Percentiles rank a stretch among this genome's conserved stretches.
Evolutionary conservation across 1,140 invertebrate genomes (phyloP).

Genomic region (Plutomurus gul): DNA sequence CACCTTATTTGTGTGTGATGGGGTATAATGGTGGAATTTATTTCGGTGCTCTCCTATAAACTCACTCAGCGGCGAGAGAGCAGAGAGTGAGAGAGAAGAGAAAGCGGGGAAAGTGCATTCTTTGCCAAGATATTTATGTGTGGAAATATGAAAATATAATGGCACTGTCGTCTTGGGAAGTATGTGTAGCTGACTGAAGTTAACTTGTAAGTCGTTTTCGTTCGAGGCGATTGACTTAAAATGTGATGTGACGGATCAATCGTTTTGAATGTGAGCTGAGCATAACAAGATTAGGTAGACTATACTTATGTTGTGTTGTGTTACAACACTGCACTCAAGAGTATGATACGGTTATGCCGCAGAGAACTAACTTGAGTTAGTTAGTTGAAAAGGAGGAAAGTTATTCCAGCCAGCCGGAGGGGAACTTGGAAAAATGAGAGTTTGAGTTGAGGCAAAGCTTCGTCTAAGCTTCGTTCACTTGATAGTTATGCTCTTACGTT

Average conservation of each 20-base stretch:
- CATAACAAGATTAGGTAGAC: neutral
- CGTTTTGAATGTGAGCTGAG: neutral
- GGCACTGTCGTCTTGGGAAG: too few relatives aligned
- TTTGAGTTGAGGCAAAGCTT: neutral
- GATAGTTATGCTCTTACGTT: too few relatives aligned
- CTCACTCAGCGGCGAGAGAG: too few relatives aligned
- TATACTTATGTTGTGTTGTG: neutral
- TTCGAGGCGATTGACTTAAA: neutral
- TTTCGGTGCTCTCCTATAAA: too few relatives aligned
- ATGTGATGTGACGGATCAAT: neutral
- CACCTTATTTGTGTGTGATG: too few relatives aligned
- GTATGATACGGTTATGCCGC: neutral
- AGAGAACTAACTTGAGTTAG: neutral
- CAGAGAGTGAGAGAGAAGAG: too few relatives aligned
- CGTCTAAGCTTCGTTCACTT: too few relatives aligned
- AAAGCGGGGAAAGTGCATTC: too few relatives aligned
- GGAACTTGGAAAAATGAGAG: neutral
- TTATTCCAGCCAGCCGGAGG: neutral
- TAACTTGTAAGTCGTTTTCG: neutral
- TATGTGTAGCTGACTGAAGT: neutral
- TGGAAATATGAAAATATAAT: neutral
- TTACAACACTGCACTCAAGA: neutral
- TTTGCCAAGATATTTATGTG: neutral
- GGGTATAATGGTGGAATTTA: too few relatives aligned
- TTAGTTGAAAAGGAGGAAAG: neutral